Base-by-base conservation (phyloP, 2,113 vertebrate genomes). In the Ramphastos sulfuratus region DNA sequence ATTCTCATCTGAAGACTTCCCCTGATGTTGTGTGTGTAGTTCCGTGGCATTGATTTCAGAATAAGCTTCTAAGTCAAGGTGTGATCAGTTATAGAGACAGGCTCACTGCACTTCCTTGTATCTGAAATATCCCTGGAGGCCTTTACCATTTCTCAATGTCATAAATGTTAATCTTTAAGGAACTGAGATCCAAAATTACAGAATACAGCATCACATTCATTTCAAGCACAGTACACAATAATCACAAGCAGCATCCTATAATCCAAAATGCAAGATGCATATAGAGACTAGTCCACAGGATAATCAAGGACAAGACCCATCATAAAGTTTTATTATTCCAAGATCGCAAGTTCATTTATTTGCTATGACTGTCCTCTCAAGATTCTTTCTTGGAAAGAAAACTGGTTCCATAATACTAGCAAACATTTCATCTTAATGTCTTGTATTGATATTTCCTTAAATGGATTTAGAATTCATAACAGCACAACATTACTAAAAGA, bases 41-140 rank as follows among this genome's bases (percentile, higher is more conserved):
- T 93, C 71, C 58, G 64, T 67, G 63, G 94, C 96, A 94, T 80
- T 92, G 95, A 97, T 97, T 97, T 97, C 97, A 98, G 97, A 98
- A 97, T 96, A 98, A 98, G 96, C 97, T 96, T 97, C 96, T 97
- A 96, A 96, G 95, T 96, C 97, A 97, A 98, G 97, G 95, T 98
- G 97, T 97, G 98, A 99, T 98, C 98, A 95, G 97, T 99, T 98
- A 98, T 97, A 97, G 28, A 91, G 97, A 98, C 98, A 98, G 97
- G 94, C 93, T 98, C 96, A 97, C 98, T 98, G 96, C 97, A 97
- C 97, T 97, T 97, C 97, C 97, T 97, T 97, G 95, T 96, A 96
- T 97, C 97, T 89, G 96, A 98, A 98, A 98, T 97, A 97, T 98
- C 97, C 98, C 98, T 97, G 54, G 96, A 97, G 98, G 97, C 97